phyloP scores from a whole-genome alignment of 2,113 vertebrate genomes.

The Chaetops frenatus region DNA sequence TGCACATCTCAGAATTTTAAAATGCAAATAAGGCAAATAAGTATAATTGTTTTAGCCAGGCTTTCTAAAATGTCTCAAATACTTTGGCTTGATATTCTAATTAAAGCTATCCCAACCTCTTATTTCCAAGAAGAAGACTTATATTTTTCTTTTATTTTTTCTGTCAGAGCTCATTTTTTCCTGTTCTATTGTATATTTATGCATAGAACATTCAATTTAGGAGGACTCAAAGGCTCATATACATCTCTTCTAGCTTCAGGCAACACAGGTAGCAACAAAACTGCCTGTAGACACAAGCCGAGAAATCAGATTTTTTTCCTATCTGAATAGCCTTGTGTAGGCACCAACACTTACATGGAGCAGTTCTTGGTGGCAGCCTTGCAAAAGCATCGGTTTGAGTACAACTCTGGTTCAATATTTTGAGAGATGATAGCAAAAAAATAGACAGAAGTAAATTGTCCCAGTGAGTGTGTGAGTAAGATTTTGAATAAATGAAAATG shows the following conservation, averaged over 20 bases:
- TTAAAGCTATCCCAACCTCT: neutral
- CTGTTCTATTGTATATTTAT: neutral
- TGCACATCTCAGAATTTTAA: neutral
- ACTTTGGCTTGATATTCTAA: neutral
- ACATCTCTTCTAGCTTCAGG: neutral
- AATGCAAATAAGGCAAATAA: neutral
- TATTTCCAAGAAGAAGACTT: neutral
- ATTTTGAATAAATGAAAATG: neutral
- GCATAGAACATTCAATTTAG: neutral
- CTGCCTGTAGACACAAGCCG: neutral
- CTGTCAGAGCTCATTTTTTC: neutral
- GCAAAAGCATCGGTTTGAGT: neutral
- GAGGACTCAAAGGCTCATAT: neutral
- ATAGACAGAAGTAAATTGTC: neutral
- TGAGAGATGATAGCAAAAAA: neutral
- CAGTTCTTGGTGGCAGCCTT: neutral
- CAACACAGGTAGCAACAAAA: neutral
- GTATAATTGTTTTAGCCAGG: neutral
- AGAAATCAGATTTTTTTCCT: neutral
- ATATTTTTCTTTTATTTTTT: neutral
- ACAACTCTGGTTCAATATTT: neutral
- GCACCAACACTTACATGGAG: neutral
- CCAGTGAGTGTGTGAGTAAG: neutral
- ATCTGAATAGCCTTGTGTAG: neutral
- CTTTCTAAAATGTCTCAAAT: neutral